Conservation (phyloP, 2,113 vertebrate species). For the Psittacara wagleri region DNA sequence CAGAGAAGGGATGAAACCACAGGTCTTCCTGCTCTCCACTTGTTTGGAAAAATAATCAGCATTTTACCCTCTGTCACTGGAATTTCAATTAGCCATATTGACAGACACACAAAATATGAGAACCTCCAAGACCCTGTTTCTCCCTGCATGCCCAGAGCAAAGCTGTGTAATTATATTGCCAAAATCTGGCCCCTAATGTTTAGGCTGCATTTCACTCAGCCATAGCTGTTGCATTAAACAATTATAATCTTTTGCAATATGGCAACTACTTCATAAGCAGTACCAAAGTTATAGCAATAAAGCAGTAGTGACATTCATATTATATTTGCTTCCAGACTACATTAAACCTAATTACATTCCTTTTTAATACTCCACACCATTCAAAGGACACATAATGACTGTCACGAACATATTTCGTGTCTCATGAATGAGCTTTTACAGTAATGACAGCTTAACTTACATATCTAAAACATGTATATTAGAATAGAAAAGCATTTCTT, state of each 20-base stretch:
- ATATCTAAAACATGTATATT: slow-evolving; percentile 32
- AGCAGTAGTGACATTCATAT: slow-evolving; percentile 41
- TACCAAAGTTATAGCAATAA: slow-evolving; percentile 48
- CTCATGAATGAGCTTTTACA: slow-evolving; percentile 25
- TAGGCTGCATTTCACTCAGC: not conserved
- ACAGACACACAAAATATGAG: not conserved
- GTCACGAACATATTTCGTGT: not conserved
- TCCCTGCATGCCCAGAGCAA: not conserved
- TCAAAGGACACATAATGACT: slow-evolving; percentile 41
- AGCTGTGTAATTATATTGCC: not conserved
- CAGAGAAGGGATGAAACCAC: not conserved
- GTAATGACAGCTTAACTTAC: slow-evolving; percentile 48
- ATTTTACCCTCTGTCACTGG: not conserved
- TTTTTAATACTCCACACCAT: slow-evolving; percentile 39
- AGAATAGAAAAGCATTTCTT: not conserved
- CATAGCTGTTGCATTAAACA: not conserved
- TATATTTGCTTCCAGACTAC: slow-evolving; percentile 47
- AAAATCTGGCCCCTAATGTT: slow-evolving; percentile 22
- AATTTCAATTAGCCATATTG: slow-evolving; percentile 2
- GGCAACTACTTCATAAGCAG: slow-evolving; percentile 7
- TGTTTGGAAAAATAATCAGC: not conserved
- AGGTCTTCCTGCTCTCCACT: not conserved
- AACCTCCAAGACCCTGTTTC: not conserved
- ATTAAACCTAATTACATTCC: slow-evolving; percentile 51
- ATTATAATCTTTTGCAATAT: slow-evolving; percentile 38